Base-by-base conservation (phyloP, 1,140 invertebrate genomes). In the Drosophila suzukii region DNA sequence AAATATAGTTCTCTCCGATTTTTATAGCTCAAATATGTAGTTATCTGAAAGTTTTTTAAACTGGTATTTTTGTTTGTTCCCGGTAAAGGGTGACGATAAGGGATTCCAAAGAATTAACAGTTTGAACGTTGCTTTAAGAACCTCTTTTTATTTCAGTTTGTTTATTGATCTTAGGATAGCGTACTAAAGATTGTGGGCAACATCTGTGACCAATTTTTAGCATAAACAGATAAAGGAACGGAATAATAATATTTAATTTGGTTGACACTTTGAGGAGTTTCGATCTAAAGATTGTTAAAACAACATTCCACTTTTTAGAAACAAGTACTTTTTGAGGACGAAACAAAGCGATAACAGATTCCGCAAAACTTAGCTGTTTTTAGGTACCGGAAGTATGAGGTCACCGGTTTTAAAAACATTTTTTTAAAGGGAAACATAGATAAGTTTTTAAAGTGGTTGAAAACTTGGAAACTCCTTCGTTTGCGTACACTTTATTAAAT, bases 81-180 rank as follows among this genome's bases (percentile, higher is more conserved):
- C 20, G 12, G 2, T 32, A 15, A 32, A 59, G 54, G 59, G 13
- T 34, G n/a, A 0, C 54, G 60, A 59, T 62, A 62, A 41, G 15
- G 34, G 15, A 10, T 62, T 62, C 11, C 27, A 36, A 56, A n/a
- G 60, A 62, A 62, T 20, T 43, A 5, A 8, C 54, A 11, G 15
- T 15, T 39, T 2, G 11, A 34, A 6, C 38, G 15, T 38, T 11
- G n/a, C 13, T 56, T 17, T 32, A 34, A 24, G 15, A 61, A 56
- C 34, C 59, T n/a, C 51, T 20, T 20, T 20, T 12, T 17, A 57
- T 24, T 57, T 49, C 13, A 49, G 24, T 15, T 62, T 41, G 55
- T 3, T 62, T 39, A 41, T 62, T 60, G 47, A 27, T n/a, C 11
- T 34, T 24, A 30, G 43, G 27, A 44, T 44, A 17, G 4, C 24